These are phyloP conservation scores for Lonchura striata DNA, from an alignment of 2,113 vertebrate genomes.

Conservation along the genomic window DNA sequence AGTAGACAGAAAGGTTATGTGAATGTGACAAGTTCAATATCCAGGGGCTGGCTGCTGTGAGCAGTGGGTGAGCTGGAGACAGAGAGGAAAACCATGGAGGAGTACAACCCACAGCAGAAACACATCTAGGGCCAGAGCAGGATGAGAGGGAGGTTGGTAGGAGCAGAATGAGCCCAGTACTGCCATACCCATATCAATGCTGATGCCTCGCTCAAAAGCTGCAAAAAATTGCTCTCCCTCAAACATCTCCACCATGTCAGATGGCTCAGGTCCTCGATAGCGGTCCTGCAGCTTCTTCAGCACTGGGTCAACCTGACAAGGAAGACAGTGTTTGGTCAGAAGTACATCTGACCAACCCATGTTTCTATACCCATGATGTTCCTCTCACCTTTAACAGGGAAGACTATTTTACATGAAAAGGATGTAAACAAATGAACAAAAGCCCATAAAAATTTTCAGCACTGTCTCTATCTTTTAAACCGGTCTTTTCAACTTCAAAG, in stretches of 20 bases:
- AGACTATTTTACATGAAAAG: neutral
- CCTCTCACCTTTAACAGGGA: neutral
- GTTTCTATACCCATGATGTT: neutral
- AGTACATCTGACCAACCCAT: neutral
- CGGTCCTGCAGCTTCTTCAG: conserved; percentile 79
- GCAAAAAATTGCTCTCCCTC: conserved; percentile 97
- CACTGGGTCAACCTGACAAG: conserved; percentile 80
- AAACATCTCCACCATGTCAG: conserved; percentile 89
- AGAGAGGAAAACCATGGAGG: neutral
- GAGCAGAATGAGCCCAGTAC: neutral
- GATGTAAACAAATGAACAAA: neutral
- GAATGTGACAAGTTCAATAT: neutral
- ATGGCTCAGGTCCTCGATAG: conserved; percentile 93
- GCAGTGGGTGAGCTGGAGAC: neutral
- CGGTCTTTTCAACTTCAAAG: neutral
- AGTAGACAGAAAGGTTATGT: neutral
- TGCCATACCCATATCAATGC: conserved; percentile 81
- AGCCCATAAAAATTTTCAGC: neutral
- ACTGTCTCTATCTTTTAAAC: neutral
- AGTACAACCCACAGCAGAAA: neutral
- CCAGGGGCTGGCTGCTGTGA: neutral
- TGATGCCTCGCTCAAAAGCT: conserved; percentile 90
- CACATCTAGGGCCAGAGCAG: accelerated
- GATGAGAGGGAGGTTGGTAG: neutral
- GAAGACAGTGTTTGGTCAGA: neutral